Percentiles rank a stretch among this genome's conserved stretches.
Conservation (phyloP, 2,888 invertebrate species). For the Drymonia ruficornis region DNA sequence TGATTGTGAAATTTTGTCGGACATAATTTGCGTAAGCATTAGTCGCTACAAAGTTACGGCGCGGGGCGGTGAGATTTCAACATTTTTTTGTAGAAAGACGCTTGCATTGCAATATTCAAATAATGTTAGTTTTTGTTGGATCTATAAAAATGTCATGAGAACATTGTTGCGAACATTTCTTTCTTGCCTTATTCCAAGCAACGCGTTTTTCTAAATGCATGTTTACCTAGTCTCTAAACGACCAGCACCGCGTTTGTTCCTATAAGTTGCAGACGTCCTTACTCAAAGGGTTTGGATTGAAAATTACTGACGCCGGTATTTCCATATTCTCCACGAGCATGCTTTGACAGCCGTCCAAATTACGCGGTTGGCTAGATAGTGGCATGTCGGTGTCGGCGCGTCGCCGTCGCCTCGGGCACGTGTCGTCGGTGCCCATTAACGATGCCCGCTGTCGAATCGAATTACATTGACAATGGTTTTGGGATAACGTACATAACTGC, state of each 20-base stretch:
- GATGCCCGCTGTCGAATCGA: conserved; percentile 15
- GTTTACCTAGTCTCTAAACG: too few species aligned
- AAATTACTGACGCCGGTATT: not conserved
- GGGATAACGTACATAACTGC: conserved; percentile 2
- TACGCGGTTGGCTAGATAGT: conserved; percentile 6
- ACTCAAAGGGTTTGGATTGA: too few species aligned
- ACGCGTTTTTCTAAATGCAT: not conserved
- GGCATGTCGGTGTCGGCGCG: conserved; percentile 5
- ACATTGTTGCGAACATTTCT: not conserved
- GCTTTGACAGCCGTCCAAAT: conserved; percentile 2
- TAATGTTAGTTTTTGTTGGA: not conserved
- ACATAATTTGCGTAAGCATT: conserved; percentile 28
- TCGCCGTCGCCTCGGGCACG: conserved; percentile 15
- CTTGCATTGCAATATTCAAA: conserved; percentile 1
- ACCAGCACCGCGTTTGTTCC: too few species aligned
- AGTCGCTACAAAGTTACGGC: conserved; percentile 27
- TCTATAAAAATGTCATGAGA: not conserved
- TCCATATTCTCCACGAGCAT: not conserved
- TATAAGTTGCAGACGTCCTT: too few species aligned
- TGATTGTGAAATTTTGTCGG: conserved; percentile 38
- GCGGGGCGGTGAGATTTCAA: conserved; percentile 3
- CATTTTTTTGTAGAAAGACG: not conserved
- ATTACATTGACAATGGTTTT: conserved; percentile 7
- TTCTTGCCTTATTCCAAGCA: too few species aligned
- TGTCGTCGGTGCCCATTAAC: conserved; percentile 21